A percentile compares a stretch with the other conserved stretches of the same genome.
Conservation (phyloP, 64 coral and sea anemone genomes). For the Hydrozoanthus tunicans region DNA sequence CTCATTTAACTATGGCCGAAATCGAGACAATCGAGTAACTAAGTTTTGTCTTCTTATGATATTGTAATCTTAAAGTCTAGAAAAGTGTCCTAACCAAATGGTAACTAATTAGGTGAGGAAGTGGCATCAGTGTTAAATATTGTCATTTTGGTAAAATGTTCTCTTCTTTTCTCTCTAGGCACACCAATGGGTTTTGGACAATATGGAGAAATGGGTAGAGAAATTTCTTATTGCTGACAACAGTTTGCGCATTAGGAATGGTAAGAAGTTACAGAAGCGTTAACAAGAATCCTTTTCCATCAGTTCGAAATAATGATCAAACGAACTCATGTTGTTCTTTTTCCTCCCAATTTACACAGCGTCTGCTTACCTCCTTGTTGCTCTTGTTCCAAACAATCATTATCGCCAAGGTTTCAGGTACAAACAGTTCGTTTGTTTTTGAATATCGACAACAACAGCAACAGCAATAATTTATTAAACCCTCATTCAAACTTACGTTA, state of each 20-base stretch:
- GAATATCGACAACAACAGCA: too few relatives aligned
- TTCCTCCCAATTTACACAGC: slow-evolving; percentile 38
- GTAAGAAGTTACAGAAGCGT: slow-evolving; percentile 13
- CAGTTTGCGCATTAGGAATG: slow-evolving; percentile 93
- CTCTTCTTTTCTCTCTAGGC: slow-evolving; percentile 52
- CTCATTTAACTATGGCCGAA: too few relatives aligned
- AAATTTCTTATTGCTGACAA: slow-evolving; percentile 94
- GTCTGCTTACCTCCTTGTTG: slow-evolving; percentile 87
- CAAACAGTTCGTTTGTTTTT: not conserved
- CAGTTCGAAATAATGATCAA: not conserved
- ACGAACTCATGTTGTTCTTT: not conserved
- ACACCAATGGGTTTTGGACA: slow-evolving; percentile 92
- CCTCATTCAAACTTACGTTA: too few relatives aligned
- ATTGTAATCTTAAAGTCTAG: too few relatives aligned
- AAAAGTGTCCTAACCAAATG: too few relatives aligned
- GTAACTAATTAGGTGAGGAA: too few relatives aligned
- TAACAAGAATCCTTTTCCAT: not conserved
- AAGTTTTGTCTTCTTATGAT: too few relatives aligned
- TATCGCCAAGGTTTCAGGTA: slow-evolving; percentile 96
- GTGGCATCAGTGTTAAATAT: too few relatives aligned
- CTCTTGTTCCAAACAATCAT: slow-evolving; percentile 86
- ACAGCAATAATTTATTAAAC: too few relatives aligned
- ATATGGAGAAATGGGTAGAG: slow-evolving; percentile 97
- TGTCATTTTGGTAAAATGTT: too few relatives aligned
- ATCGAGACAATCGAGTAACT: too few relatives aligned